Base-by-base conservation (phyloP, 92 coral and sea anemone species). In the Anthopleura xanthogrammica region DNA sequence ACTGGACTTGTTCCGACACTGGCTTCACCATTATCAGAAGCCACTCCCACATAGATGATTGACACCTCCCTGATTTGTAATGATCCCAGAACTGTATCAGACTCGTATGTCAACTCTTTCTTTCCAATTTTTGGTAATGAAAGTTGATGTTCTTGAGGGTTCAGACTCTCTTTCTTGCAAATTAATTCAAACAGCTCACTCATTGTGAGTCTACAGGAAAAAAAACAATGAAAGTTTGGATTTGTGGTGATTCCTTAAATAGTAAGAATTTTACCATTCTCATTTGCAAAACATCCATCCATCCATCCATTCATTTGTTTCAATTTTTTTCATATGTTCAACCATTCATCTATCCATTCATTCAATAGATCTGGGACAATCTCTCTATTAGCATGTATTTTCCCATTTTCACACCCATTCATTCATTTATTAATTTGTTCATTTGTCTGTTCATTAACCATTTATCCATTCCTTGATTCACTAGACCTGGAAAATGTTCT, bases 21-120 rank as follows among this genome's bases (percentile, higher is more conserved):
- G 12, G 75, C 88, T 22, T 24, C 82, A 58, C 68, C 56, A 82
- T 50, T 60, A 52, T 57, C 84, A 48, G 86, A 79, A 3, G 87
- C 41, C 50, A 74, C 58, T 52, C 86, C 90, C 11, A 87, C 83
- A 68, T 88, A 83, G 43, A 89, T 72, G 12, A 93, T 89, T 7
- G 91, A 77, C 24, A 91, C 90, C 80, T 89, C 92, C 70, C 98
- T 80, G 75, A 93, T 90, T 79, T 87, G 91, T 64, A 93, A 70
- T 20, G 92, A 89, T 36, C 98, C 98, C 7, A 93, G 88, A 58
- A 90, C 93, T 40, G 98, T 93, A 13, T 90, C 91, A 0, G 93
- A 88, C 41, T 89, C 92, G 82, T 84, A 93, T 4, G 85, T 79
- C n/a, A 91, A 81, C 83, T 89, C 92, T 55, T 77, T 90, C 13